Evolutionary conservation across 2,113 vertebrate genomes (phyloP).

Genomic region (Guaruba guarouba): DNA sequence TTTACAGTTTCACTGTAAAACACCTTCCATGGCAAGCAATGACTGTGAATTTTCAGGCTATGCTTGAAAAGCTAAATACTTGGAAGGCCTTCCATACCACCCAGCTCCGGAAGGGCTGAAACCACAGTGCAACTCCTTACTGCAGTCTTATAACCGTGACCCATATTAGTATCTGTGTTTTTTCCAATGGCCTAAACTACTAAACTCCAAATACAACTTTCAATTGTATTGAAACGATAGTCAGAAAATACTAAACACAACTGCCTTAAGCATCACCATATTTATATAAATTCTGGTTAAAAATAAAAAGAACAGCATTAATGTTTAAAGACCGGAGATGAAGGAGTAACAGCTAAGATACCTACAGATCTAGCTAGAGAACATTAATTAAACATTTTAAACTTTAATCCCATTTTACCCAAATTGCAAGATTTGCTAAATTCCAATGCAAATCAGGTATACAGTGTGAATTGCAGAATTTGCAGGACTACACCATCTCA

Average conservation of each 20-base stretch:
- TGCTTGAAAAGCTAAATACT: not conserved
- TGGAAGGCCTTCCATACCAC: not conserved
- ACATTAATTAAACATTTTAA: not conserved
- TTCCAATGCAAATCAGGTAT: not conserved
- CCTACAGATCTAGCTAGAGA: not conserved
- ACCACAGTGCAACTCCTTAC: not conserved
- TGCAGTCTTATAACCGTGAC: not conserved
- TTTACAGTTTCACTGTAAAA: not conserved
- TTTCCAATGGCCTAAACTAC: not conserved
- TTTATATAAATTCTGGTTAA: not conserved
- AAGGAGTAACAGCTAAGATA: not conserved
- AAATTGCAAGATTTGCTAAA: not conserved
- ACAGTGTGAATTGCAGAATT: not conserved
- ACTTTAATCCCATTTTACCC: not conserved
- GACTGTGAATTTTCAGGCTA: conserved; percentile 1
- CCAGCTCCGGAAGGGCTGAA: not conserved
- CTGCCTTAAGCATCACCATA: not conserved
- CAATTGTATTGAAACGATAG: not conserved
- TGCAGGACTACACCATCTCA: not conserved
- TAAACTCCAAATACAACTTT: not conserved
- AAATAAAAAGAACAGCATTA: not conserved
- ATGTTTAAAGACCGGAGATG: not conserved
- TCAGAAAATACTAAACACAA: not conserved
- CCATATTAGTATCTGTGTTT: not conserved
- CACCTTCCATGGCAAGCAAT: not conserved